Conservation (phyloP, 2,113 vertebrate species). For the Hemiprocne comata region DNA sequence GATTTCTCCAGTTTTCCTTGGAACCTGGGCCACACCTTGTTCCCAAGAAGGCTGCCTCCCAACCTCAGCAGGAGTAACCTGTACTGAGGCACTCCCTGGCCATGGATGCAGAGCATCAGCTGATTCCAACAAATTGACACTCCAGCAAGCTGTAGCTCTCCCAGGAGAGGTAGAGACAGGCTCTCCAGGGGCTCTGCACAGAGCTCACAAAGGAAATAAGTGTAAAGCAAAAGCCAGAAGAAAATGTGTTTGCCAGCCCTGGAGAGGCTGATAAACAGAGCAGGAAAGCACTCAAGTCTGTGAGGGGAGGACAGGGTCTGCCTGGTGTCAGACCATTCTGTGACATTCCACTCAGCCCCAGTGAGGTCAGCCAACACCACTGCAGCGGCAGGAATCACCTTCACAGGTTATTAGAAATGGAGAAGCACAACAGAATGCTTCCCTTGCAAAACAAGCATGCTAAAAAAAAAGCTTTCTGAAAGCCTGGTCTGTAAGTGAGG, state of each 20-base stretch:
- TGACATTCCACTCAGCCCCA: not conserved
- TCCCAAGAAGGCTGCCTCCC: not conserved
- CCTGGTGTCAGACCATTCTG: not conserved
- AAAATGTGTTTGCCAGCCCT: not conserved
- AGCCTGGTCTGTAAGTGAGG: not conserved
- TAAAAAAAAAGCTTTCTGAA: not conserved
- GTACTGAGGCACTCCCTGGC: not conserved
- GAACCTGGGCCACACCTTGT: not conserved
- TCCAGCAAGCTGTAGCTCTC: not conserved
- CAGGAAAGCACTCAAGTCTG: not conserved
- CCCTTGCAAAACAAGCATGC: not conserved
- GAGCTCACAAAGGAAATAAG: not conserved
- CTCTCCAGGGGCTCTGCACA: not conserved
- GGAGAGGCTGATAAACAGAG: not conserved
- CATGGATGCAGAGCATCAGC: not conserved
- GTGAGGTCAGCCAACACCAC: not conserved
- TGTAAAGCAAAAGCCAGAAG: not conserved
- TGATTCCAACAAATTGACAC: not conserved
- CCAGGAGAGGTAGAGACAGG: not conserved
- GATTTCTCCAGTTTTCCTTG: not conserved
- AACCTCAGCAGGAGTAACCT: not conserved
- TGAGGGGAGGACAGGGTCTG: accelerated
- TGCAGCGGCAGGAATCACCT: not conserved
- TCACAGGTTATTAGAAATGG: not conserved
- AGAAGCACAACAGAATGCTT: not conserved